These are phyloP conservation scores for Stegodyphus dumicola DNA, from an alignment of 1,140 invertebrate species.

Conservation along the genomic window DNA sequence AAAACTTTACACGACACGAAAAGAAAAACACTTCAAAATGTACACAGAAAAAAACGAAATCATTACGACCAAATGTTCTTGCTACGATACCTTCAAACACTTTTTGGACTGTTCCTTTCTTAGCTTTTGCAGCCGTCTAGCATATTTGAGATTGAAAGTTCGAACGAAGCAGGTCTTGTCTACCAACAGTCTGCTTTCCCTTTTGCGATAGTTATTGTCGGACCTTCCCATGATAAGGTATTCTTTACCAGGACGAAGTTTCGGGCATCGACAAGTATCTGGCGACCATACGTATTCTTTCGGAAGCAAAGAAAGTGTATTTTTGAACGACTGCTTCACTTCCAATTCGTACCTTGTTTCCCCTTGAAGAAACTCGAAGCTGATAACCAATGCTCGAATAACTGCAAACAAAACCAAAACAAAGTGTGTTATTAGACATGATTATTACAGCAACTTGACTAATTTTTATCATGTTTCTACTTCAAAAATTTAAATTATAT, in stretches of 20 bases:
- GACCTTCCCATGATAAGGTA: slow-evolving; percentile 63
- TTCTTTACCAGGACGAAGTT: slow-evolving; percentile 59
- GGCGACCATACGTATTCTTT: slow-evolving; percentile 63
- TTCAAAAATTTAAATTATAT: too few species aligned
- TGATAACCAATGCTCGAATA: slow-evolving; percentile 54
- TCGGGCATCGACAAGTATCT: slow-evolving; percentile 58
- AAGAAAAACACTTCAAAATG: background rate
- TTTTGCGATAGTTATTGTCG: slow-evolving; percentile 61
- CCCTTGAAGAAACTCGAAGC: slow-evolving; percentile 61
- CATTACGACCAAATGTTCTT: background rate
- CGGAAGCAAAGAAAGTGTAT: slow-evolving; percentile 60
- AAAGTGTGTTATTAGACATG: background rate
- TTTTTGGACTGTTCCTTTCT: slow-evolving; percentile 62
- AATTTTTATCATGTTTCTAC: too few species aligned
- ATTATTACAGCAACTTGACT: too few species aligned
- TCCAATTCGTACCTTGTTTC: slow-evolving; percentile 64
- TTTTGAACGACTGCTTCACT: slow-evolving; percentile 63
- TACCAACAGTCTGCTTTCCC: slow-evolving; percentile 61
- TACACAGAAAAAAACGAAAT: background rate
- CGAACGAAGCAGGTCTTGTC: slow-evolving; percentile 61
- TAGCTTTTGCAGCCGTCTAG: slow-evolving; percentile 60
- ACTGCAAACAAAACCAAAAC: slow-evolving; percentile 36
- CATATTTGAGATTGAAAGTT: slow-evolving; percentile 59
- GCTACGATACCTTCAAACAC: slow-evolving; percentile 60
- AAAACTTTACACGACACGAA: too few species aligned